Evolutionary conservation across 2,888 invertebrate species (phyloP), one percentile per base, ranked within the genome.

Genomic region (Pseudococcus jackbeardsleyi): DNA sequence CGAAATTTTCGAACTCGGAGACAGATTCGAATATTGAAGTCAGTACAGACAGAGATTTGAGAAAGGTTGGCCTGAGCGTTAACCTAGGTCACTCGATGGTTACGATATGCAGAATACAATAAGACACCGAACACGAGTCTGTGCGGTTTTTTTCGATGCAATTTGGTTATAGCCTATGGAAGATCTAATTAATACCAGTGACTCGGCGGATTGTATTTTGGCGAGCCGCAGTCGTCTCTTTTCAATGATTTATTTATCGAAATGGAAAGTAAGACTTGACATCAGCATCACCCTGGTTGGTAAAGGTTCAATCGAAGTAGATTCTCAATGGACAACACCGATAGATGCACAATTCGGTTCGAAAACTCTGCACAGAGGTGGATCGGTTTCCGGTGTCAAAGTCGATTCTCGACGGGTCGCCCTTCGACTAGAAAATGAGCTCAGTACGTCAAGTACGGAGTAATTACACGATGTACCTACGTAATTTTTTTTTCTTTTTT

Each of bases 241-340:
- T 72, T 72, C 72, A 72, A 72, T 72, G 72, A 72, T 72, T 72
- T 72, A 72, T 72, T 72, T 17, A 72, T 72, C 72, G 33, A 72
- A 72, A 72, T 33, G 26, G 72, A 72, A 72, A 72, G 72, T 72
- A 72, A 33, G 33, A 11, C 11, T 64, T 11, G 64, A 22, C 64
- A 22, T 22, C 22, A 11, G 59, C 9, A 17, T 68, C 68, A 68
- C 72, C 72, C 72, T 72, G 72, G 72, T 72, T 15, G 33, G 39
- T 72, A 72, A 64, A 33, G 26, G 1, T 33, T 33, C 26, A 33
- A 2, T 33, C 26, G 26, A 33, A 2, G 26, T 33, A 33, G 26
- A n/a, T n/a, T 33, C 26, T 33, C 26, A 33, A 33, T 33, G 26
- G 26, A 33, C 26, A 33, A 33, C 26, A 33, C 26, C 46, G 54